phyloP scores from a whole-genome alignment of 2,888 invertebrate species.

The Cerastoderma edule region DNA sequence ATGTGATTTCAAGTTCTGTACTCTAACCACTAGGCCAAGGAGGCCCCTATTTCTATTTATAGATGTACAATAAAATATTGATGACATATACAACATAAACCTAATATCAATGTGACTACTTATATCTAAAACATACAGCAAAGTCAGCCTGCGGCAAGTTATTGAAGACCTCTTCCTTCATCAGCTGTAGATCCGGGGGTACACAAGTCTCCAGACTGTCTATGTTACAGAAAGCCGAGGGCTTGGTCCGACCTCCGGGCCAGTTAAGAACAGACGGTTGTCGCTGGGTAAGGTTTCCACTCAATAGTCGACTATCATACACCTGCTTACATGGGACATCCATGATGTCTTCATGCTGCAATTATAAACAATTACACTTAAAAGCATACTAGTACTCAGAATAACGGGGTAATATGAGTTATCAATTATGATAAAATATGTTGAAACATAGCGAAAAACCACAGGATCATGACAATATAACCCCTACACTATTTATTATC shows the following conservation, averaged over 20 bases:
- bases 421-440: too few relatives aligned
- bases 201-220: constrained; percentile 61
- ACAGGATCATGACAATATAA: too few relatives aligned
- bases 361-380: neutral
- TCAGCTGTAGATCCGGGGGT: constrained; percentile 35
- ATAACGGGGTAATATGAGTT: too few relatives aligned
- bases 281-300: constrained; percentile 60
- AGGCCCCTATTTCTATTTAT: too few relatives aligned
- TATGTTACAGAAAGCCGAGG: constrained; percentile 70
- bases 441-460: too few relatives aligned
- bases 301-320: constrained; percentile 86
- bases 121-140: constrained; percentile 72
- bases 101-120: too few relatives aligned
- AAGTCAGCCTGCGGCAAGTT: constrained; percentile 67
- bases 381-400: neutral
- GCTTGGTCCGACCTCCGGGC: constrained; percentile 64
- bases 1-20: too few relatives aligned
- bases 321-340: constrained; percentile 90
- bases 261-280: constrained; percentile 66
- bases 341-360: constrained; percentile 90
- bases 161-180: constrained; percentile 46
- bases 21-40: too few relatives aligned
- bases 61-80: too few relatives aligned
- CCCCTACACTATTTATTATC: too few relatives aligned
- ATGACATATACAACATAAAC: too few relatives aligned